These are phyloP conservation scores for Phylloscopus trochilus DNA, from an alignment of 2,113 vertebrate genomes.

Conservation along the genomic window DNA sequence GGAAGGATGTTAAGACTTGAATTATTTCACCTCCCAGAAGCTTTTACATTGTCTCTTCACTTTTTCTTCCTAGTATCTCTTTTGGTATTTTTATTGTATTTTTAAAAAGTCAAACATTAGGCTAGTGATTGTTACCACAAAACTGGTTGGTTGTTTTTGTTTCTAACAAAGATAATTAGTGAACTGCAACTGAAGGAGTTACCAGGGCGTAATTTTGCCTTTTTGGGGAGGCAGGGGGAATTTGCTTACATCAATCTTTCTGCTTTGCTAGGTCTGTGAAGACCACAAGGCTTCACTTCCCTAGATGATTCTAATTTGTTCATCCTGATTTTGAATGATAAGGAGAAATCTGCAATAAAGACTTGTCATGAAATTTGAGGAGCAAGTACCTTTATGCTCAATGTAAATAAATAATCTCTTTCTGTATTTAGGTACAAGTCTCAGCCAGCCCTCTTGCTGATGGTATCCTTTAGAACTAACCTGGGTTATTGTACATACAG, in stretches of 20 bases:
- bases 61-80: background rate
- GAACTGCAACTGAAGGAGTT: background rate
- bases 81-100: background rate
- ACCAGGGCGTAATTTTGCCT: background rate
- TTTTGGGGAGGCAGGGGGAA: fast-evolving
- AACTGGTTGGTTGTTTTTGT: background rate
- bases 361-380: background rate
- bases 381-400: background rate
- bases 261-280: background rate
- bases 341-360: background rate
- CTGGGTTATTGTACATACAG: background rate
- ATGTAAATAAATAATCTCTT: background rate
- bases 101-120: background rate
- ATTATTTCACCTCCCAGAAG: background rate
- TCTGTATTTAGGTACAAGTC: background rate
- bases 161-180: background rate
- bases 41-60: background rate
- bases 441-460: background rate
- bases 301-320: background rate
- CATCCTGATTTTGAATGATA: background rate
- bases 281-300: background rate
- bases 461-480: background rate
- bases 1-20: background rate
- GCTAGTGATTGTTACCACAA: background rate
- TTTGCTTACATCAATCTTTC: background rate